These are phyloP conservation scores for Nyctereutes procyonoides DNA, from an alignment of 2,113 vertebrate species.

Conservation along the genomic window DNA sequence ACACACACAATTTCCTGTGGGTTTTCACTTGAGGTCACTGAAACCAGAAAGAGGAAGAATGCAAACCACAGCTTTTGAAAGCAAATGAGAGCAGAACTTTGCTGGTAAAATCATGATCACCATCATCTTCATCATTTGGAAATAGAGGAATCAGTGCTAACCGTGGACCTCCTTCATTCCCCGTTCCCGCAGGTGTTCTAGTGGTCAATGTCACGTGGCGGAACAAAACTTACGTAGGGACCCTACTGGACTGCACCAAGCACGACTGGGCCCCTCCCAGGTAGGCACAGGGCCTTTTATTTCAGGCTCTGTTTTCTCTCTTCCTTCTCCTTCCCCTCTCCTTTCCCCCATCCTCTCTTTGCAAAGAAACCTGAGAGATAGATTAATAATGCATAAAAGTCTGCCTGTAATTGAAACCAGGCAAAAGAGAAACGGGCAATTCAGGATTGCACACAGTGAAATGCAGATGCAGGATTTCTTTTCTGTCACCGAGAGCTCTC, in stretches of 20 bases:
- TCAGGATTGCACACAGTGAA: conserved; percentile 46
- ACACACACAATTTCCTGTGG: conserved; percentile 83
- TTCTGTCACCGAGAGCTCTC: background rate
- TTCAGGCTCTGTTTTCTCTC: conserved; percentile 57
- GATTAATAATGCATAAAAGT: conserved; percentile 81
- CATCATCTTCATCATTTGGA: conserved; percentile 24
- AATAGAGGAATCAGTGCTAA: conserved; percentile 64
- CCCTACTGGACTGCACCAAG: conserved; percentile 97
- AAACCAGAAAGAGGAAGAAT: conserved; percentile 88
- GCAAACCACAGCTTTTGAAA: conserved; percentile 84
- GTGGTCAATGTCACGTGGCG: conserved; percentile 99
- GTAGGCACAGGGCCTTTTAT: conserved; percentile 83
- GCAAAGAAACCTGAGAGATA: conserved; percentile 58
- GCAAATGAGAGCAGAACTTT: conserved; percentile 76
- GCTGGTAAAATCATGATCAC: conserved; percentile 48
- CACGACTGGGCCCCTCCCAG: conserved; percentile 99
- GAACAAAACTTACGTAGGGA: conserved; percentile 99
- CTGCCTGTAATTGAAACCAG: conserved; percentile 80
- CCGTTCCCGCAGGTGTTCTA: conserved; percentile 92
- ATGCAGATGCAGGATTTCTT: background rate
- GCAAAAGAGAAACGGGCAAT: background rate
- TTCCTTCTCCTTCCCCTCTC: conserved; percentile 2
- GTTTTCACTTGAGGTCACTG: conserved; percentile 86
- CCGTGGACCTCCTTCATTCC: conserved; percentile 69
- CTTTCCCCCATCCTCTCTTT: conserved; percentile 56